phyloP scores from a whole-genome alignment of 2,888 invertebrate species.

The Muscina levida region DNA sequence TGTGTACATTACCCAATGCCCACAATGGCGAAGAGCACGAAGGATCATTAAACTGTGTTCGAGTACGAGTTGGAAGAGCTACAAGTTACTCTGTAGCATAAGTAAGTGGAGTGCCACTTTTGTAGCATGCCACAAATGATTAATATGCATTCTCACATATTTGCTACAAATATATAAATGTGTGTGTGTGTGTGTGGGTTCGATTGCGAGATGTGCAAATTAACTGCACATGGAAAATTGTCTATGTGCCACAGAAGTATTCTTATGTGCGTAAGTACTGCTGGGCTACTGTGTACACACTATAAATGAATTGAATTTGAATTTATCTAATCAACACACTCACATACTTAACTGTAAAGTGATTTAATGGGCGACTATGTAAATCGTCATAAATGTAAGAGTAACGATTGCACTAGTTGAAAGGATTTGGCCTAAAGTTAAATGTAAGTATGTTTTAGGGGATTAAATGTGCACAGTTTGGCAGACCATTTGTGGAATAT shows the following conservation, averaged over 20 bases:
- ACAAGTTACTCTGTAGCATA: no score
- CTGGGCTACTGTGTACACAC: background rate
- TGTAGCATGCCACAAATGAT: constrained; percentile 20
- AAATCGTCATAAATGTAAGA: no score
- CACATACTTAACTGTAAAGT: background rate
- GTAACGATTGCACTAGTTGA: no score
- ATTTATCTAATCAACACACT: constrained; percentile 42
- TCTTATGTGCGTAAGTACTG: no score
- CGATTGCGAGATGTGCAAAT: no score
- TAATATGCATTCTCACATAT: constrained; percentile 11
- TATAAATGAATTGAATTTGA: constrained; percentile 38
- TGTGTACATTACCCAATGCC: background rate
- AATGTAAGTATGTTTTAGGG: no score
- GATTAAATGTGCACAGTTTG: no score
- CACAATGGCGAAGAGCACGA: background rate
- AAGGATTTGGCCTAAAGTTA: no score
- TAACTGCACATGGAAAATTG: no score
- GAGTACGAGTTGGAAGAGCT: background rate
- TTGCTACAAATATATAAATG: background rate
- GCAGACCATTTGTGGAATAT: no score
- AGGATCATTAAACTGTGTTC: background rate
- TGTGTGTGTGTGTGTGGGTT: background rate
- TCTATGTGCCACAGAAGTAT: no score
- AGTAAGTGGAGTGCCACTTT: constrained; percentile 46
- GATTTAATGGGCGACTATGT: no score